A percentile compares a stretch with the other conserved stretches of the same genome.
These are phyloP conservation scores for Halcyon malimbica DNA, from an alignment of 2,113 vertebrate species.

Conservation along the genomic window DNA sequence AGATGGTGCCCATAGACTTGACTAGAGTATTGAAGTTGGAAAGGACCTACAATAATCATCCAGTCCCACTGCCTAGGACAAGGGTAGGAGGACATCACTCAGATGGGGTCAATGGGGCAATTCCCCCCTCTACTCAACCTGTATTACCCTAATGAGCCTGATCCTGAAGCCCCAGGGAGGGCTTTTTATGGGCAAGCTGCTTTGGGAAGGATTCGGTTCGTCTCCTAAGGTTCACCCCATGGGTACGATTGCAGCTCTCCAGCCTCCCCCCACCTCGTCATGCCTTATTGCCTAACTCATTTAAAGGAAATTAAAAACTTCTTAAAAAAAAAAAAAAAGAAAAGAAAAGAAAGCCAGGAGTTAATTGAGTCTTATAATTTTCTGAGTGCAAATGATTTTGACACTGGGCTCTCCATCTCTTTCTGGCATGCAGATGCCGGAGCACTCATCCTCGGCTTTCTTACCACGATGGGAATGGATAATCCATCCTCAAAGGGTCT, in stretches of 20 bases:
- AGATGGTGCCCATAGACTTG: not conserved
- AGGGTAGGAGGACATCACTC: not conserved
- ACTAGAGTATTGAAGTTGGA: not conserved
- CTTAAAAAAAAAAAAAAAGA: not conserved
- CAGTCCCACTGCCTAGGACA: not conserved
- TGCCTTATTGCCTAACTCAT: not conserved
- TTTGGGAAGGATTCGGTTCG: not conserved
- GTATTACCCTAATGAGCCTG: not conserved
- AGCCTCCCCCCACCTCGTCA: not conserved
- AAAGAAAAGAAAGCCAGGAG: not conserved
- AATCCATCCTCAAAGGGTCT: not conserved
- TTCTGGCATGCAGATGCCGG: not conserved
- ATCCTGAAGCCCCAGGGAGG: not conserved
- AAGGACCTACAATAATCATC: not conserved
- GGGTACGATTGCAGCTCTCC: not conserved
- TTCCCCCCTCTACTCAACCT: not conserved
- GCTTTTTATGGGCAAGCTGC: not conserved
- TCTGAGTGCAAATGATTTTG: not conserved
- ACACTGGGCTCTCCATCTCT: not conserved
- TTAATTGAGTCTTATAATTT: conserved; percentile 55
- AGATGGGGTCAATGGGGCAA: not conserved
- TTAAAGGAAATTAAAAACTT: conserved; percentile 25
- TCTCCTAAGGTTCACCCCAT: not conserved
- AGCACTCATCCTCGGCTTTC: not conserved
- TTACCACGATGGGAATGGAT: rapidly evolving